These are phyloP conservation scores for Neoseiulus cucumeris DNA, from an alignment of 1,140 invertebrate genomes.

Conservation along the genomic window DNA sequence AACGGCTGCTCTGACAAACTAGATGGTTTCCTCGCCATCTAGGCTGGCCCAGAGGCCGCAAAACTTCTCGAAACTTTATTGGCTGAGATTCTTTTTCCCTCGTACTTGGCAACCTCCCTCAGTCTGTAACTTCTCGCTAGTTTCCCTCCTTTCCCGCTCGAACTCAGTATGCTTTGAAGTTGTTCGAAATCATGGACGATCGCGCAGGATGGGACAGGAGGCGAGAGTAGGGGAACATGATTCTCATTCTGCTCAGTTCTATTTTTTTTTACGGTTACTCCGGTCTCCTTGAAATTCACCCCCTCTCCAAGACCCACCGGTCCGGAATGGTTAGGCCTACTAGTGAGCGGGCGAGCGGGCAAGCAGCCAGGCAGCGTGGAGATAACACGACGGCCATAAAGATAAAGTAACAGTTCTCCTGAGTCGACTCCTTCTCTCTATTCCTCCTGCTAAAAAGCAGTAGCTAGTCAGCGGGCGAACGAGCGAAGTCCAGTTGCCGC, in stretches of 20 bases:
- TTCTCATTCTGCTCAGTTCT: not conserved
- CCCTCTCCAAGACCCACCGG: not conserved
- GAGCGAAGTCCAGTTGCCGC: not conserved
- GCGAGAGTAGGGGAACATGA: not conserved
- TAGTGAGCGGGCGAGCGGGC: too few species aligned
- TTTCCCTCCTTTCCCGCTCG: not conserved
- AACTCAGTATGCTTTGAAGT: too few species aligned
- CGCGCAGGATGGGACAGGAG: not conserved
- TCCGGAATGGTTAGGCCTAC: not conserved
- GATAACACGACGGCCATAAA: not conserved
- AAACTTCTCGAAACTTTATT: not conserved
- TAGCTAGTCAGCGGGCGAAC: not conserved
- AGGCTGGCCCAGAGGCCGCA: not conserved
- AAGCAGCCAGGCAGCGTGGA: too few species aligned
- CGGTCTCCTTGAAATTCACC: not conserved
- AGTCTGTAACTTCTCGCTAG: not conserved
- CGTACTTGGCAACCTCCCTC: not conserved
- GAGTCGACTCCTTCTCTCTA: not conserved
- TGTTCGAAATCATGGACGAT: too few species aligned
- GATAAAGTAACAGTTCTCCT: slow-evolving; percentile 11
- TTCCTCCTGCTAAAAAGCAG: not conserved
- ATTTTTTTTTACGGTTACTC: not conserved
- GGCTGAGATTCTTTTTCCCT: not conserved
- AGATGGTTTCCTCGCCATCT: not conserved
- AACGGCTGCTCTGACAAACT: not conserved